Evolutionary conservation across 2,113 vertebrate species (phyloP).

Genomic region (Mesoclemmys tuberculata): DNA sequence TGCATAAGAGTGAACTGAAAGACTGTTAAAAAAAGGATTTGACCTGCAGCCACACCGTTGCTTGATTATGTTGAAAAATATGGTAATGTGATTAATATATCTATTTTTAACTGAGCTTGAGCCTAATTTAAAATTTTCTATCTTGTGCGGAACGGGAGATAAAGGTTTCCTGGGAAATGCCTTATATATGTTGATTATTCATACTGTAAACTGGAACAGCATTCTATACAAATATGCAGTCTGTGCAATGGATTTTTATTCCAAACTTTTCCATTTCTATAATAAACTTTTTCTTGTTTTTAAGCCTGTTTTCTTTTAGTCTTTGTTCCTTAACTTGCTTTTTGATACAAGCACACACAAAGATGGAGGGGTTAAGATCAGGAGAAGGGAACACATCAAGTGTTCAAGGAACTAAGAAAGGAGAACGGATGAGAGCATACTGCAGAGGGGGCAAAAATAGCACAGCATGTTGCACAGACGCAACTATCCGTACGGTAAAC

Average conservation of each 20-base stretch:
- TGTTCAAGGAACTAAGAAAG: neutral
- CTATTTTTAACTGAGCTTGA: slow-evolving; percentile 58
- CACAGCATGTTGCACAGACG: neutral
- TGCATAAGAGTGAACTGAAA: neutral
- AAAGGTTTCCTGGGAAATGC: neutral
- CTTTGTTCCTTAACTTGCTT: slow-evolving; percentile 21
- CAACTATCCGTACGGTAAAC: neutral
- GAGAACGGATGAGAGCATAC: neutral
- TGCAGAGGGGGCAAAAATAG: neutral
- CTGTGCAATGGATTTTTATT: slow-evolving; percentile 34
- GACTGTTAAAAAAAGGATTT: neutral
- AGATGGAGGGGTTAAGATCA: neutral
- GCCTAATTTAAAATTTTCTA: slow-evolving; percentile 58
- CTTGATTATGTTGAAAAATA: slow-evolving; percentile 30
- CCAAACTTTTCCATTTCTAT: slow-evolving; percentile 49
- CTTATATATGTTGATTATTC: slow-evolving; percentile 31
- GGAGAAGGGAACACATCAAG: neutral
- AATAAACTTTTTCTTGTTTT: slow-evolving; percentile 72
- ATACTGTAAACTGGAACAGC: slow-evolving; percentile 39
- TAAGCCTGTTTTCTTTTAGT: slow-evolving; percentile 4
- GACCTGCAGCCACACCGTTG: neutral
- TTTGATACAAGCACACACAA: neutral
- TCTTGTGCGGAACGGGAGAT: slow-evolving; percentile 26
- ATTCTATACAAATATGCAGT: slow-evolving; percentile 50
- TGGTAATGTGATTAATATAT: neutral